phyloP scores from a whole-genome alignment of 2,888 invertebrate species.

The Seira sanloemensis region DNA sequence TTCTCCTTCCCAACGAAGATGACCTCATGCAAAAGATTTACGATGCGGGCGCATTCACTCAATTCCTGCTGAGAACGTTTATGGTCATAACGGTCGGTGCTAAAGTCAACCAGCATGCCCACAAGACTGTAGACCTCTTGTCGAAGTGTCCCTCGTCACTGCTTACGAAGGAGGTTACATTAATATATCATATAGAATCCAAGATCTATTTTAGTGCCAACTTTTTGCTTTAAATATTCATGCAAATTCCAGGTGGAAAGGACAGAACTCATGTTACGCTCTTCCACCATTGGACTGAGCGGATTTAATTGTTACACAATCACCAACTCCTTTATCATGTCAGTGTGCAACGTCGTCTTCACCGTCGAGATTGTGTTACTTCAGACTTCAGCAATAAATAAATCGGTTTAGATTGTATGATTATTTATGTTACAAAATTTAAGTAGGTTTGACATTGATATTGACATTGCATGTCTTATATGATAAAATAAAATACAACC shows the following conservation, averaged over 20 bases:
- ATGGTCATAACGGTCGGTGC: conserved; percentile 53
- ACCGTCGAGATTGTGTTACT: conserved; percentile 70
- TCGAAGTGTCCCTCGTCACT: conserved; percentile 61
- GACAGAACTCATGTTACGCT: conserved; percentile 39
- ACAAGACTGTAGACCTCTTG: conserved; percentile 50
- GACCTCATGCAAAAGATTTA: neutral
- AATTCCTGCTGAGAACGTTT: neutral
- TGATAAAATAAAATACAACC: too few relatives aligned
- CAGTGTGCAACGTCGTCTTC: conserved; percentile 63
- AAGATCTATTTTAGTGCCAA: too few relatives aligned
- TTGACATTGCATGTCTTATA: too few relatives aligned
- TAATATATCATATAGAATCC: neutral
- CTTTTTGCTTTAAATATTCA: neutral
- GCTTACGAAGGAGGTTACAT: conserved; percentile 54
- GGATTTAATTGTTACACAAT: conserved; percentile 63
- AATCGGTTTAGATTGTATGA: too few relatives aligned
- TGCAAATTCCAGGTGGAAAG: conserved; percentile 51
- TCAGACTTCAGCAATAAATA: conserved; percentile 63
- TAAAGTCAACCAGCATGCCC: conserved; percentile 64
- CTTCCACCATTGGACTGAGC: conserved; percentile 50
- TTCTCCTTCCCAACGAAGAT: neutral
- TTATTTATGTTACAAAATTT: too few relatives aligned
- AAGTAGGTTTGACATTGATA: too few relatives aligned
- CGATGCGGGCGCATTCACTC: neutral
- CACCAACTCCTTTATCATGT: conserved; percentile 67